phyloP scores from a whole-genome alignment of 2,797 vertebrate genomes.

The Phrynocephalus guinanensis region DNA sequence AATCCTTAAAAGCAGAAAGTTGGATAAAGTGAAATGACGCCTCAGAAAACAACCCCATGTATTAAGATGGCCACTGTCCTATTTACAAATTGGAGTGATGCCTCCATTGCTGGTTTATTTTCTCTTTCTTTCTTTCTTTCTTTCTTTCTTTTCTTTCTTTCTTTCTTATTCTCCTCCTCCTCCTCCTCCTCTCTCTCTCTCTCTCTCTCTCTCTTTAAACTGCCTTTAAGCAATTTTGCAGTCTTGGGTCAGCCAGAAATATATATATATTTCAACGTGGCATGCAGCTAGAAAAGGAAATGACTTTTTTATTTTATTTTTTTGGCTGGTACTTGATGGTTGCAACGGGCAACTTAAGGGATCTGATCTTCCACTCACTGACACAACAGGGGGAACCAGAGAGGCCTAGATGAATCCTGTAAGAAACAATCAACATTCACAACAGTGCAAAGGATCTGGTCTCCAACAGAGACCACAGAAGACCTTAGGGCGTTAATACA shows the following conservation, averaged over 20 bases:
- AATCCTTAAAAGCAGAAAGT: neutral
- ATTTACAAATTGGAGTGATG: too few relatives aligned
- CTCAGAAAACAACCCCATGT: neutral
- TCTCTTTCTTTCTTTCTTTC: neutral
- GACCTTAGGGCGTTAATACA: too few relatives aligned
- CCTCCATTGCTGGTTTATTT: neutral
- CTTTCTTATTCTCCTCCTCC: neutral
- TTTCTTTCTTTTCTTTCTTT: rapidly evolving
- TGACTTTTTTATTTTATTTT: slow-evolving; percentile 21
- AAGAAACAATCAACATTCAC: slow-evolving; percentile 46
- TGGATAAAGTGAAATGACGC: neutral
- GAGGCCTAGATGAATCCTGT: slow-evolving; percentile 25
- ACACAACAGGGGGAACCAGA: slow-evolving; percentile 49
- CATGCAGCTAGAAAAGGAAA: slow-evolving; percentile 47
- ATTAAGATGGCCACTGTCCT: neutral
- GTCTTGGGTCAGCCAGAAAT: slow-evolving; percentile 30
- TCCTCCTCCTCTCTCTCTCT: neutral
- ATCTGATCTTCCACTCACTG: slow-evolving; percentile 57
- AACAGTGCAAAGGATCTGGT: slow-evolving; percentile 36
- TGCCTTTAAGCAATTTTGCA: slow-evolving; percentile 51
- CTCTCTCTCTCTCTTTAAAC: too few relatives aligned
- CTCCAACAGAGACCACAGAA: neutral
- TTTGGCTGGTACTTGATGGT: slow-evolving; percentile 21
- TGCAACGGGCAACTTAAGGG: slow-evolving; percentile 42
- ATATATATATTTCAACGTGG: slow-evolving; percentile 32